A percentile compares a stretch with the other conserved stretches of the same genome.
Conservation (phyloP, 2,797 vertebrate genomes). For the Bovichtus variegatus region DNA sequence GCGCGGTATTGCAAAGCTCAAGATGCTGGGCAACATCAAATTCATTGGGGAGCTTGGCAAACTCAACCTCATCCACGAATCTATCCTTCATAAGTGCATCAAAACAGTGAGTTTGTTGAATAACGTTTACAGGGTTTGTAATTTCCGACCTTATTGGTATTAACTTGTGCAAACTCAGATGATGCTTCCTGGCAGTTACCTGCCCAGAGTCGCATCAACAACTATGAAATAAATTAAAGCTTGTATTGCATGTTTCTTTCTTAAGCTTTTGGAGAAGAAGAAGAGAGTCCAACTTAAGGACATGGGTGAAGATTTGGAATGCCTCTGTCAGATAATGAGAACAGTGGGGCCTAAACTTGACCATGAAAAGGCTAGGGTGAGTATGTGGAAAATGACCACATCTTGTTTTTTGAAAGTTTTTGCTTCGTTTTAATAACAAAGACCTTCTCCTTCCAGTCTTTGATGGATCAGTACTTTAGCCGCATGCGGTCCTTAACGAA, state of each 20-base stretch:
- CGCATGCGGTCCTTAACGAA: slow-evolving; percentile 96
- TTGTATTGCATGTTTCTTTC: background rate
- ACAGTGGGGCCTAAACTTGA: slow-evolving; percentile 99
- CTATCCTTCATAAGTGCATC: slow-evolving; percentile 99
- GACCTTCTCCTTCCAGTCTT: slow-evolving; percentile 85
- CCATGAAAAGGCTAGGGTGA: slow-evolving; percentile 97
- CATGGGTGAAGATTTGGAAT: slow-evolving; percentile 99
- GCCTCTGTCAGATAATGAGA: slow-evolving; percentile 99
- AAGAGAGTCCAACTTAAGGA: slow-evolving; percentile 99
- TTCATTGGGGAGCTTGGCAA: slow-evolving; percentile 99
- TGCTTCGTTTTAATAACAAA: background rate
- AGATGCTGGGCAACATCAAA: slow-evolving; percentile 99
- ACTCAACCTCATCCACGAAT: slow-evolving; percentile 99
- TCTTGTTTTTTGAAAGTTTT: background rate
- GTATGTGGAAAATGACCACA: background rate
- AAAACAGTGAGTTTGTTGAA: slow-evolving; percentile 93
- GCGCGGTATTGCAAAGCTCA: slow-evolving; percentile 97
- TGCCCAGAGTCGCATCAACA: background rate
- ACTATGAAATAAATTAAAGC: background rate
- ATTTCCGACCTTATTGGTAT: background rate
- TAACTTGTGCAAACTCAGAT: background rate
- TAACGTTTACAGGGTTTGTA: rapidly evolving
- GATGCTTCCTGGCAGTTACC: background rate
- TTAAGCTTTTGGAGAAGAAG: slow-evolving; percentile 99
- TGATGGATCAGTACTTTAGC: slow-evolving; percentile 99